Evolutionary conservation across 1,140 invertebrate genomes (phyloP).

Genomic region (Harpegnathos saltator): DNA sequence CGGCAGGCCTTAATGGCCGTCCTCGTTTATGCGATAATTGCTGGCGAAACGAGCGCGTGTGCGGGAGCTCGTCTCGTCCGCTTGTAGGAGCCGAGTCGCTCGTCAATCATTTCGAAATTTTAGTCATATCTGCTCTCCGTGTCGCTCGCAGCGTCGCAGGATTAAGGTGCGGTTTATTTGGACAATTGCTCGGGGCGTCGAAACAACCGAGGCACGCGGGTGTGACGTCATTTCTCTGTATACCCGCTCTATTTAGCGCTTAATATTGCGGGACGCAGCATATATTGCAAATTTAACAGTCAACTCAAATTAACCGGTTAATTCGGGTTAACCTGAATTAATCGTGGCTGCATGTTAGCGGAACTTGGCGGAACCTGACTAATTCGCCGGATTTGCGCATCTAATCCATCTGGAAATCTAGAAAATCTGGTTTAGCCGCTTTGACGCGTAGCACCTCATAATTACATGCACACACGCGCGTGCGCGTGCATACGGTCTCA

Average conservation of each 20-base stretch:
- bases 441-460: too few species aligned
- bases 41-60: slow-evolving; percentile 65
- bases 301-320: too few species aligned
- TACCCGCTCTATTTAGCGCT: not conserved
- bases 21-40: slow-evolving; percentile 79
- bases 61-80: slow-evolving; percentile 47
- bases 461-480: too few species aligned
- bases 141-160: not conserved
- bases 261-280: not conserved
- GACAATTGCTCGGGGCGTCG: not conserved
- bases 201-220: slow-evolving; percentile 14
- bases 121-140: slow-evolving; percentile 40
- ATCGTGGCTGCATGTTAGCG: too few species aligned
- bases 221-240: not conserved
- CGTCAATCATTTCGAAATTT: slow-evolving; percentile 72
- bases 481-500: too few species aligned
- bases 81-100: slow-evolving; percentile 45
- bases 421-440: too few species aligned
- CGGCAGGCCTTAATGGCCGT: slow-evolving; percentile 62
- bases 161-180: slow-evolving; percentile 25
- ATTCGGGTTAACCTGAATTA: too few species aligned
- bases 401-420: too few species aligned
- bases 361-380: too few species aligned
- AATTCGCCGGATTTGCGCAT: too few species aligned
- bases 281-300: not conserved